A percentile compares a stretch with the other conserved stretches of the same genome.
These are phyloP conservation scores for Aphis craccivora DNA, from an alignment of 1,140 invertebrate species.

Conservation along the genomic window DNA sequence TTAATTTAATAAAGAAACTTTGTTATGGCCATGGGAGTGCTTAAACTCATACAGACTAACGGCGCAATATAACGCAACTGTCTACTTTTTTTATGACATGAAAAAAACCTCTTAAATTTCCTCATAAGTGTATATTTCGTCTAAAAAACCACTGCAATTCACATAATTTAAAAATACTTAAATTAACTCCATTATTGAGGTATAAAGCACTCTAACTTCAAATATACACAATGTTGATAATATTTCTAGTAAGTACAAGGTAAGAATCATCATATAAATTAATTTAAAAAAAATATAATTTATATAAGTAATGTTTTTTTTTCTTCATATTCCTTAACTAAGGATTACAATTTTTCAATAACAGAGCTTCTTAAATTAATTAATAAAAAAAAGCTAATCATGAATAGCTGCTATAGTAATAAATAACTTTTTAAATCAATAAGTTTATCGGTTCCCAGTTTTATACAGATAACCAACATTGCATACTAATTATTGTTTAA, in stretches of 20 bases:
- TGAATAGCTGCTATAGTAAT: neutral
- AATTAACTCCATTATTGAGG: neutral
- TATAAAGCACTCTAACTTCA: neutral
- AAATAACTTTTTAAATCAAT: conserved; percentile 12
- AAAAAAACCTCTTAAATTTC: conserved; percentile 5
- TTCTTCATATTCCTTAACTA: neutral
- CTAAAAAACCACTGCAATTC: neutral
- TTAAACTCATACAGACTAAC: neutral
- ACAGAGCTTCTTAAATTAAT: neutral
- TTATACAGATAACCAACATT: neutral
- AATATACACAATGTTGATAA: neutral
- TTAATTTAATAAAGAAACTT: conserved; percentile 55
- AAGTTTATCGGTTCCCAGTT: neutral
- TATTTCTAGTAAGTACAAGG: neutral
- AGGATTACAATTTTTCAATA: neutral
- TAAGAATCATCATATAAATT: neutral
- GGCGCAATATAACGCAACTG: conserved; percentile 23
- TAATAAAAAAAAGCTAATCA: neutral
- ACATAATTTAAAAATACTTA: neutral
- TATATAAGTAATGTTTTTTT: neutral
- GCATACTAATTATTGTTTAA: neutral
- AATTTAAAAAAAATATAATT: neutral
- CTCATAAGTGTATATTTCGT: neutral
- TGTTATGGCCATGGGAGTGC: conserved; percentile 32
- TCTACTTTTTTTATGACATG: conserved; percentile 26